Base-by-base conservation (phyloP, 2,888 invertebrate genomes). In the Xylota sylvarum region DNA sequence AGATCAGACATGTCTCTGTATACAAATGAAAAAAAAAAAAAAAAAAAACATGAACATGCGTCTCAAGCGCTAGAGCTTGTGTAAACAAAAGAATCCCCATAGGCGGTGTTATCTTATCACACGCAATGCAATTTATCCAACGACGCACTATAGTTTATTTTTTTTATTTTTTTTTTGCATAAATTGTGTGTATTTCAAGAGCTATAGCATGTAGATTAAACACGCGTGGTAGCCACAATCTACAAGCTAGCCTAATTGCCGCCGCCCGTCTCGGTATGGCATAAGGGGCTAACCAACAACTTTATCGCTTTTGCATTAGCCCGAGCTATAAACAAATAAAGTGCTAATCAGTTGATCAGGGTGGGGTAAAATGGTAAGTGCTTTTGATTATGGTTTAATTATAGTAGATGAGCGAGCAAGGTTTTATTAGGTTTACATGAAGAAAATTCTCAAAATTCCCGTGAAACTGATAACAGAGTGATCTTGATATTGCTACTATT, bases 241-340 rank as follows among this genome's bases (percentile, higher is more conserved):
- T 37, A 30, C 58, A 35, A 72, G 37, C 50, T 23, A 70, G 78
- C 70, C 78, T 60, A 52, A 78, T 70, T 70, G 78, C 52, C 78
- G 78, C 78, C 70, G 50, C n/a, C 37, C 40, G 0, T 30, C 4
- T 32, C 17, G 3, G 4, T 27, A 32, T 30, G 30, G 17, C 30
- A 43, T 17, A n/a, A 43, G 23, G n/a, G 23, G n/a, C 43, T 27
- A 27, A 67, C 27, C 56, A 30, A 55, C 17, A 35, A 14, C 9
- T 46, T 58, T 70, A 70, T 48, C 58, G 46, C 32, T 35, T 40
- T 69, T 35, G 30, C 64, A 52, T 52, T 69, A 43, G n/a, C 27
- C 12, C 12, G 12, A 56, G 74, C 35, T 9, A 50, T 58, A 70
- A 58, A 58, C 27, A 58, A 60, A 77, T 67, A 67, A 77, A 60